Evolutionary conservation across 1,140 invertebrate species (phyloP), one percentile per base, ranked within the genome.

Genomic region (Drosophila rhopaloa): DNA sequence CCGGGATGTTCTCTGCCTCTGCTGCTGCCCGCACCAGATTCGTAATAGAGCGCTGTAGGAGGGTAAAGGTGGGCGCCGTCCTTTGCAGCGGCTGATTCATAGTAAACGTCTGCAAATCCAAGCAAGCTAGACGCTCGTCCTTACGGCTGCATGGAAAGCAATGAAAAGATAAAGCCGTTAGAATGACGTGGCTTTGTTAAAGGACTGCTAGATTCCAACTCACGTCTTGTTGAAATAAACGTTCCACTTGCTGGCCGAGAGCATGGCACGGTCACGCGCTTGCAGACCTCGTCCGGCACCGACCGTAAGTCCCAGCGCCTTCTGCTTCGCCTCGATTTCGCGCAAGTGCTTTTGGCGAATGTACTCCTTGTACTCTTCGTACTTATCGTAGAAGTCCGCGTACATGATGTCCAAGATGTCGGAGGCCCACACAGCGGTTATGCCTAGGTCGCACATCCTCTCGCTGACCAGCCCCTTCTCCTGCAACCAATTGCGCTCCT

Each of bases 381-480:
- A 99, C 91, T 99, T 98, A 50, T 97, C 96, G 24, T 97, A 97
- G 93, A 98, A 99, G 93, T 99, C 98, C 53, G 96, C 95, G 72
- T 96, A 96, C 97, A 99, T 98, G 37, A 99, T 96, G 86, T 99
- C 98, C 72, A 98, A 93, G 24, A 99, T 97, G 92, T 99, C 98
- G 32, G 97, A 96, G 79, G 97, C 97, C 75, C 95, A 95, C 5
- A 99, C 94, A 5, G 98, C 98, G 13, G 98, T 99, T 62, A 99
- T 94, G 83, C 98, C 97, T 91, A 98, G 94, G 93, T 98, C 97
- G 93, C 97, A 98, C 93, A 98, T 96, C 19, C 96, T 95, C 93
- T 99, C 98, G 24, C 96, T 96, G 1, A 98, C 98, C 50, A 98
- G 93, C 44, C 96, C 96, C 91, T 95, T 96, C 62, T 97, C 96